Evolutionary conservation across 2,888 invertebrate genomes (phyloP), one percentile per base, ranked within the genome.

Genomic region (Flabesymbios commensalis): DNA sequence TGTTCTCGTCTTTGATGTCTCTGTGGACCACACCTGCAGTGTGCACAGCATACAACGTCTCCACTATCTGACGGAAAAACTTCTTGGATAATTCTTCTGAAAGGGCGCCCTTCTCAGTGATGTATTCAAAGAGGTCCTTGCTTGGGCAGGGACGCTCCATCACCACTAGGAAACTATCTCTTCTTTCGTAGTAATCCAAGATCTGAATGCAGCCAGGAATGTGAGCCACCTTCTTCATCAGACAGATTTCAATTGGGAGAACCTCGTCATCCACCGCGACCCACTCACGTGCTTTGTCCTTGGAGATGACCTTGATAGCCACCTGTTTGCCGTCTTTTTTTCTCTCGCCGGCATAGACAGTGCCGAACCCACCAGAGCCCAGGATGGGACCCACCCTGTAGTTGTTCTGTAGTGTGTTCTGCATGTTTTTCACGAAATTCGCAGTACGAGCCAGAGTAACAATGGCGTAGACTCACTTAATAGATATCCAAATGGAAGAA

Each of bases 1-100:
- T 84, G 74, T 88, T 88, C 75, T 88, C 87, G 74, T 88, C 87
- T 75, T 87, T 87, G 67, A 87, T 86, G 79, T 87, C 87, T 41
- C 87, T 78, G 72, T 87, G 87, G 28, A 86, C 82, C 14, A 87
- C 86, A 29, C 86, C 86, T 63, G 81, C 80, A 66, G 81, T 79
- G 70, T 86, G 85, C 71, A 86, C 85, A 51, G 76, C 81, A 28
- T 82, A 76, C 33, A 87, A 79, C 52, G 85, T 85, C 61, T 85
- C 83, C 17, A 87, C 84, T 60, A 88, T 78, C 74, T 84, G 87
- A 43, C 82, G 78, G 79, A 88, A 87, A 74, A 87, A 86, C 64
- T 83, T 77, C 53, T 85, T 79, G 31, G 87, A 85, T 42, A 84
- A 73, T 39, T 78, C 74, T 73, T 88, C 87, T 42, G 81, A 78